Percentiles rank a stretch among this genome's conserved stretches.
Conservation (phyloP, 2,113 vertebrate species). For the Stegastes partitus region DNA sequence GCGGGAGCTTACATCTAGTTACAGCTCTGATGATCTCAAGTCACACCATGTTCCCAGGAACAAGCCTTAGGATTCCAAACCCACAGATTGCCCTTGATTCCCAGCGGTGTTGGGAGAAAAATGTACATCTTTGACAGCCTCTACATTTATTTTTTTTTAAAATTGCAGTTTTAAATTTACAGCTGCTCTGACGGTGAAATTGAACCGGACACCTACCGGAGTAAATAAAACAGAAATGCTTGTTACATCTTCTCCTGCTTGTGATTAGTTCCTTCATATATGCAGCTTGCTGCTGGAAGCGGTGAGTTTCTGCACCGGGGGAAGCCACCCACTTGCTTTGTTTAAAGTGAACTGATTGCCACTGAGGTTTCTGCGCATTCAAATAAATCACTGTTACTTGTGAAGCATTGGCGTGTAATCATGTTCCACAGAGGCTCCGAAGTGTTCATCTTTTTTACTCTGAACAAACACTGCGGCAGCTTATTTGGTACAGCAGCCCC, state of each 20-base stretch:
- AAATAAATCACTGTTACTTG: constrained; percentile 30
- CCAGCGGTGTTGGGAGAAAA: neutral
- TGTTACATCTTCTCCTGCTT: neutral
- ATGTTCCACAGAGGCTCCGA: constrained; percentile 3
- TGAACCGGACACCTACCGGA: neutral
- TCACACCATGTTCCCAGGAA: constrained; percentile 45
- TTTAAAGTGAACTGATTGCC: constrained; percentile 20
- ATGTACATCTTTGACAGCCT: neutral
- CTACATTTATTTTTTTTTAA: constrained; percentile 37
- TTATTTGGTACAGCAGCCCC: neutral
- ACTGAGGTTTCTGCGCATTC: neutral
- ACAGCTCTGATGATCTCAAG: constrained; percentile 61
- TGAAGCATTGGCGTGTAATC: neutral
- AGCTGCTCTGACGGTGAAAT: neutral
- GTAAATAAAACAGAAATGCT: constrained; percentile 19
- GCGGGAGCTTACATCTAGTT: constrained; percentile 65
- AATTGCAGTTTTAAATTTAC: constrained; percentile 40
- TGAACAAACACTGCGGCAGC: neutral
- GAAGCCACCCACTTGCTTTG: constrained; percentile 3
- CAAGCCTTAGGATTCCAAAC: constrained; percentile 11
- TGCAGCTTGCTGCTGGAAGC: neutral
- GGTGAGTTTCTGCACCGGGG: constrained; percentile 4
- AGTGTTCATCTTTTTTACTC: constrained; percentile 3
- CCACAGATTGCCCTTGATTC: constrained; percentile 41
- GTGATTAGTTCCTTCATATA: constrained; percentile 21